Evolutionary conservation across 1,140 invertebrate genomes (phyloP).

Genomic region (Ips nitidus): DNA sequence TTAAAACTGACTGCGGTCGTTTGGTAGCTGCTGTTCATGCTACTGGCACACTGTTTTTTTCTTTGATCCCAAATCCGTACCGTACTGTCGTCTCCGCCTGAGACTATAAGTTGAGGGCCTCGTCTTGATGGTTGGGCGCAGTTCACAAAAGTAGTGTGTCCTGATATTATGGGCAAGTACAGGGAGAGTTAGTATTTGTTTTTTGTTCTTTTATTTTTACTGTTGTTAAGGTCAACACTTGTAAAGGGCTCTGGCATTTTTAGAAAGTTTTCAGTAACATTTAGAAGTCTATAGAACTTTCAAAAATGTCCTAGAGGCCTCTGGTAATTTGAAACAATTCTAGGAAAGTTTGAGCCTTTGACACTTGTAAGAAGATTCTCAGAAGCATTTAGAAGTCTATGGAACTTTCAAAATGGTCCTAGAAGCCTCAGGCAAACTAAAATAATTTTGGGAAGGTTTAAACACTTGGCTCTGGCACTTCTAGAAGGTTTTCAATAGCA

Average conservation of each 20-base stretch:
- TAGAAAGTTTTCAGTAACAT: too few relatives aligned
- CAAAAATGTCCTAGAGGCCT: too few relatives aligned
- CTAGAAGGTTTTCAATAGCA: too few relatives aligned
- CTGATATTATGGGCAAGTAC: neutral
- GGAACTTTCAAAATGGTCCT: too few relatives aligned
- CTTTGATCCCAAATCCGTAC: constrained; percentile 89
- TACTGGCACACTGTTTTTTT: constrained; percentile 74
- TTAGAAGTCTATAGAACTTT: too few relatives aligned
- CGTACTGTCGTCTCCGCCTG: constrained; percentile 93
- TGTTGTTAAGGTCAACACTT: too few relatives aligned
- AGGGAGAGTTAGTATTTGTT: neutral
- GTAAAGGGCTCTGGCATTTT: too few relatives aligned
- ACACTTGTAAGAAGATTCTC: too few relatives aligned
- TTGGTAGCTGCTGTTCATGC: constrained; percentile 81
- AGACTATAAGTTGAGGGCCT: constrained; percentile 86
- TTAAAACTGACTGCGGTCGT: constrained; percentile 93
- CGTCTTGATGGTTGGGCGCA: constrained; percentile 78
- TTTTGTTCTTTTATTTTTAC: neutral
- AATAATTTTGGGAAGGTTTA: neutral
- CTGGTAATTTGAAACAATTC: too few relatives aligned
- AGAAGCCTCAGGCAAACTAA: too few relatives aligned
- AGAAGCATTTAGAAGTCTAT: too few relatives aligned
- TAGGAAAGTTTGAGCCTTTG: too few relatives aligned
- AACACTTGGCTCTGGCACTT: neutral
- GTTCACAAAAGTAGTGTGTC: constrained; percentile 86